phyloP scores from a whole-genome alignment of 2,797 vertebrate genomes.

The Pangasius djambal region DNA sequence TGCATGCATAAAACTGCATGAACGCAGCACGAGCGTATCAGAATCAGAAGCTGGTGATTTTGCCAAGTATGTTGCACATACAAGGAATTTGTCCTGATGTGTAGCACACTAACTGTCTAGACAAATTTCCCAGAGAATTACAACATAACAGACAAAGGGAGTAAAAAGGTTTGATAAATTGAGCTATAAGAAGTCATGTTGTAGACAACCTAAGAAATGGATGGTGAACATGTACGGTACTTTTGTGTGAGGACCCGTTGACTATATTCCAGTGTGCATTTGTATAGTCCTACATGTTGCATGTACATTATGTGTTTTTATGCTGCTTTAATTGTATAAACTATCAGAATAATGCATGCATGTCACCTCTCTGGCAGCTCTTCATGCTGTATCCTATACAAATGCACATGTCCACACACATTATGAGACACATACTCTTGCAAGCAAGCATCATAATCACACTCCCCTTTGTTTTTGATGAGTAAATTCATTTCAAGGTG shows the following conservation, averaged over 20 bases:
- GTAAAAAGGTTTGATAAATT: not conserved
- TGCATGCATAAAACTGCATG: not conserved
- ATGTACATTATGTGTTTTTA: not conserved
- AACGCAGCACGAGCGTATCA: not conserved
- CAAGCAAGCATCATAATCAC: not conserved
- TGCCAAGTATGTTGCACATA: not conserved
- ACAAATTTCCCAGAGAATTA: not conserved
- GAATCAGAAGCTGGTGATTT: not conserved
- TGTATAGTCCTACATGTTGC: not conserved
- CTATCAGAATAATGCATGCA: not conserved
- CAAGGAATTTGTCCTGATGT: not conserved
- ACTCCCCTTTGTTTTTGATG: not conserved
- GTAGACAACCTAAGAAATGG: not conserved
- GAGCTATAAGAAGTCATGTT: not conserved
- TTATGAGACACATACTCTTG: not conserved
- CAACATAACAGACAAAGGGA: not conserved
- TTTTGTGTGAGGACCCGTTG: not conserved
- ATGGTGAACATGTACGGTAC: too few relatives aligned
- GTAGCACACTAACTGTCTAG: not conserved
- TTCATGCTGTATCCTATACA: not conserved
- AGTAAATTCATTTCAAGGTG: not conserved
- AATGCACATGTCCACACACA: not conserved
- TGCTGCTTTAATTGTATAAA: not conserved
- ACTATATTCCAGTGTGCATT: not conserved
- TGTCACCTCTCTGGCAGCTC: not conserved